Evolutionary conservation across 1,140 invertebrate species (phyloP), one percentile per base, ranked within the genome.

Genomic region (Leguminivora glycinivorella): DNA sequence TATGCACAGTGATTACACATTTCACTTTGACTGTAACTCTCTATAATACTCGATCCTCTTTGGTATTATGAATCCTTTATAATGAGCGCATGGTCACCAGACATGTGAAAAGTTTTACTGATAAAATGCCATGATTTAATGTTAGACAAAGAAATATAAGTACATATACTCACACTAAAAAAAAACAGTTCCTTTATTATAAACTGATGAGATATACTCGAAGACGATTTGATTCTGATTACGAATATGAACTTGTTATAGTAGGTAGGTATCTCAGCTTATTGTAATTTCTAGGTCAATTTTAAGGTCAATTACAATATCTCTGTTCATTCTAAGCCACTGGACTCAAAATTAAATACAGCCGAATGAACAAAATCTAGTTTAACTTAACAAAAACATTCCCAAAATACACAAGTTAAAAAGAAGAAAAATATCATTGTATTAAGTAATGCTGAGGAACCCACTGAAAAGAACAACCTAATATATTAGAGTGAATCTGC

Each of bases 391-490:
- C 19, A 34, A 67, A 72, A 74, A 73, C 66, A 63, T 72, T 14
- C 31, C 19, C 66, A 71, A 72, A 72, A 60, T 67, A 75, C 66
- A 67, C 72, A 67, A 75, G 71, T 75, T 79, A 69, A 67, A 58
- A 63, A 69, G 47, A 72, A 75, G 75, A 79, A 77, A 75, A 47
- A 68, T 68, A 70, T 70, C 73, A 78, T 82, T 75, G 71, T 74
- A 76, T 82, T 80, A 80, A 73, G 75, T 75, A 79, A 82, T 73
- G 71, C 70, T 72, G 72, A 71, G 43, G 29, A 22, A 22, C 19
- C 17, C 47, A 6, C 19, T 52, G 19, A 22, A 52, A 5, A 22
- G 17, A 52, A 52, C 14, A 52, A 52, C 47, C 19, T 22, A 9
- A 52, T 52, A 52, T 22, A 22, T 52, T 52, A 22, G 19, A 10